phyloP scores from a whole-genome alignment of 2,113 vertebrate genomes.

The Rhegmatorhina hoffmannsi region DNA sequence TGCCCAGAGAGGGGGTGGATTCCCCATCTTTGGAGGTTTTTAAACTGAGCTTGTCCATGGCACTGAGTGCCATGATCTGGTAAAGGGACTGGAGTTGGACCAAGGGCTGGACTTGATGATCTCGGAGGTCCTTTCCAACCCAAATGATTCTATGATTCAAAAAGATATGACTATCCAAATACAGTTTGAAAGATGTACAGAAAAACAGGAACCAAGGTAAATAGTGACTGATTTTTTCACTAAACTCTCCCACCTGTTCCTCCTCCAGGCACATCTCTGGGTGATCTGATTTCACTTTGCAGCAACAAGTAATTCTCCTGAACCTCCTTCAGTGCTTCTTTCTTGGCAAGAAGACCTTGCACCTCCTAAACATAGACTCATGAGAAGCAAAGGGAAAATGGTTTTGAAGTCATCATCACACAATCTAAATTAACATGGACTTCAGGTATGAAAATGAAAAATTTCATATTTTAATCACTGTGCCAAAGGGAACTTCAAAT shows the following conservation, averaged over 20 bases:
- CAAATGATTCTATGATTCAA: no score
- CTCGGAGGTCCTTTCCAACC: no score
- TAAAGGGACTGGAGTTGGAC: no score
- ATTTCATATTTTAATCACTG: not conserved
- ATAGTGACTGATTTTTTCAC: not conserved
- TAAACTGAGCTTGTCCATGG: no score
- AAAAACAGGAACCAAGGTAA: not conserved
- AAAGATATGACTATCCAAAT: not conserved
- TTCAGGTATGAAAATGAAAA: not conserved
- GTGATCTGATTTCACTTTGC: not conserved
- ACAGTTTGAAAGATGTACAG: not conserved
- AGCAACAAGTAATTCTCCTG: not conserved
- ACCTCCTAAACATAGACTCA: slow-evolving; percentile 43
- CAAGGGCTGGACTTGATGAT: no score
- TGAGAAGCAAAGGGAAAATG: not conserved
- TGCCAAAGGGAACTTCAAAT: not conserved
- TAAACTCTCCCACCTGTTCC: not conserved
- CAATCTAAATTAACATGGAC: not conserved
- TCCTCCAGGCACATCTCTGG: not conserved
- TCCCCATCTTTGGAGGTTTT: no score
- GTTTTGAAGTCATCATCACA: not conserved
- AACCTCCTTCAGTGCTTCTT: not conserved
- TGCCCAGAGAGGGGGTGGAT: no score
- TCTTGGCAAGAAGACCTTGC: slow-evolving; percentile 7
- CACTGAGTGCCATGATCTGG: no score